Conservation (phyloP, 2,797 vertebrate species). For the Parauchenoglanis punctatus region DNA sequence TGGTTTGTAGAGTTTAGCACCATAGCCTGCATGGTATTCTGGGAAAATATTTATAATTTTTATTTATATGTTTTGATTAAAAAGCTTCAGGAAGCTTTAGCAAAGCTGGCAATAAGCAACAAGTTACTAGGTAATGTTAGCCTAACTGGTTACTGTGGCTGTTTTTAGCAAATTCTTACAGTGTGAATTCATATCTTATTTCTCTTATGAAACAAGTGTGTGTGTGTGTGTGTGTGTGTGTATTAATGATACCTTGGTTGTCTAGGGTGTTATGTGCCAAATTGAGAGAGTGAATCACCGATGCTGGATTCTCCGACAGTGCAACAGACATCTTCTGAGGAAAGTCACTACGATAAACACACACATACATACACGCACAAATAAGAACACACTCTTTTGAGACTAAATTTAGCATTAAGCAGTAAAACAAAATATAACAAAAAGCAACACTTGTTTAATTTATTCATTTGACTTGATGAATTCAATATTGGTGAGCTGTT, state of each 20-base stretch:
- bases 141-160: not conserved
- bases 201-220: not conserved
- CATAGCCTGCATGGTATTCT: not conserved
- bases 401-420: not conserved
- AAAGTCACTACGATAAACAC: conserved; percentile 79
- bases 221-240: conserved; percentile 4
- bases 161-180: no score
- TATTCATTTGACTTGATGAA: not conserved
- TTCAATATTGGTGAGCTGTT: not conserved
- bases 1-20: not conserved
- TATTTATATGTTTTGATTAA: not conserved
- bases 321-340: conserved; percentile 89
- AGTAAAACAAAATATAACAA: not conserved
- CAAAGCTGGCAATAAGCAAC: not conserved
- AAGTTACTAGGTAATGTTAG: not conserved
- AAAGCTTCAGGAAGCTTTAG: not conserved
- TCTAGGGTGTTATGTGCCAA: conserved; percentile 90
- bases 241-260: conserved; percentile 82
- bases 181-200: not conserved
- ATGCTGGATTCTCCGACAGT: conserved; percentile 86
- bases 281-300: conserved; percentile 87
- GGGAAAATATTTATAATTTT: not conserved
- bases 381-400: not conserved
- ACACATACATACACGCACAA: conserved; percentile 3
- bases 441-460: not conserved